Base-by-base conservation (phyloP, 2,888 invertebrate species). In the Drosophila ezoana region DNA sequence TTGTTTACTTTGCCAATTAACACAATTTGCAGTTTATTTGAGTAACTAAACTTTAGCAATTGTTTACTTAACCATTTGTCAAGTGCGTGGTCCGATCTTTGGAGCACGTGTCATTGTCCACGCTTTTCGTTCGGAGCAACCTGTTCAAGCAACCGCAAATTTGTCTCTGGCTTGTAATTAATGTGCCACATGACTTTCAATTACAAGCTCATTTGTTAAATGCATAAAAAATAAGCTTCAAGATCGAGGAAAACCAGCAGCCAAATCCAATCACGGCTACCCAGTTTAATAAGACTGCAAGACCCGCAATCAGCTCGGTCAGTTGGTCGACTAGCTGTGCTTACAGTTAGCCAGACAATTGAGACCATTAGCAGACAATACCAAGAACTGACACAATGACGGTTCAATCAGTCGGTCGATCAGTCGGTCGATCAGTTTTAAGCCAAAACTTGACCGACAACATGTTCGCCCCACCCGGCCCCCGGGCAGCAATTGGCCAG, bases 41-140 rank as follows among this genome's bases (percentile, higher is more conserved):
- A 5, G 20, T 10, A 43, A 60, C 23, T 64, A 62, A 72, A 33
- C 65, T 41, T 58, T 51, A 16, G 47, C 60, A 38, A 45, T 18
- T 63, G 62, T 76, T 71, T 73, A 47, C 45, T 4, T 32, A 73
- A 71, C 6, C 64, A 73, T 44, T 87, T 87, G 63, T 23, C 63
- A 51, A 16, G n/a, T 40, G 32, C 54, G 41, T 79, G 53, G 45
- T 35, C 23, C 23, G 41, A 45, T 28, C 44, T 28, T n/a, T 18
- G 43, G 52, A 65, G 79, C 81, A 81, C 75, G 81, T 81, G 85
- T 37, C 69, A 32, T 37, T 57, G 28, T 32, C 60, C 65, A 79
- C 28, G 65, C 53, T 49, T 40, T 45, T n/a, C 37, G 51, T 6
- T 18, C 8, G 10, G 11, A 14, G 33, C 38, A 51, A 35, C 16